Conservation (phyloP, 1,140 invertebrate genomes). For the Pseudomyrmex concolor region DNA sequence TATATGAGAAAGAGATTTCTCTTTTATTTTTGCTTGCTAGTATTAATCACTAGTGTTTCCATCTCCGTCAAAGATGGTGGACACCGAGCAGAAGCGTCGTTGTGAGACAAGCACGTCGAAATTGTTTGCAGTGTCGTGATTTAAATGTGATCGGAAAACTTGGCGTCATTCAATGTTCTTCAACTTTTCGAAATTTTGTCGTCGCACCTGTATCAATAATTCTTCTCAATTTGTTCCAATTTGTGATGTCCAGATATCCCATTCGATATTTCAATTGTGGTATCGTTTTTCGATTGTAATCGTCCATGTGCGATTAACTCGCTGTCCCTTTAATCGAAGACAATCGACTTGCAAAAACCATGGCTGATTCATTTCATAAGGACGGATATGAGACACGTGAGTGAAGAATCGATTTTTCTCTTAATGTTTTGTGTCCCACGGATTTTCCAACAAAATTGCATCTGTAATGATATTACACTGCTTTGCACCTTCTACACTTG, state of each 20-base stretch:
- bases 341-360: constrained; percentile 27
- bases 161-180: background rate
- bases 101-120: constrained; percentile 40
- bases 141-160: background rate
- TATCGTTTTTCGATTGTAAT: constrained; percentile 51
- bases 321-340: background rate
- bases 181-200: background rate
- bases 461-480: background rate
- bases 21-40: background rate
- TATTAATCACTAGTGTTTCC: constrained; percentile 10
- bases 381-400: constrained; percentile 74
- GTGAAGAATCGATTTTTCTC: constrained; percentile 43
- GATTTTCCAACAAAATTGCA: background rate
- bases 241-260: background rate
- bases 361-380: constrained; percentile 73
- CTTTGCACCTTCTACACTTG: background rate
- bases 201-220: too few relatives aligned
- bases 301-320: constrained; percentile 55
- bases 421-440: background rate
- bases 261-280: background rate
- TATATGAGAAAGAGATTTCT: too few relatives aligned
- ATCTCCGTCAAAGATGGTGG: constrained; percentile 68
- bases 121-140: constrained; percentile 43
- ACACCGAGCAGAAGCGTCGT: constrained; percentile 16
- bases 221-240: background rate